Conservation (phyloP, 1,140 invertebrate genomes). For the Drosophila ironensis region DNA sequence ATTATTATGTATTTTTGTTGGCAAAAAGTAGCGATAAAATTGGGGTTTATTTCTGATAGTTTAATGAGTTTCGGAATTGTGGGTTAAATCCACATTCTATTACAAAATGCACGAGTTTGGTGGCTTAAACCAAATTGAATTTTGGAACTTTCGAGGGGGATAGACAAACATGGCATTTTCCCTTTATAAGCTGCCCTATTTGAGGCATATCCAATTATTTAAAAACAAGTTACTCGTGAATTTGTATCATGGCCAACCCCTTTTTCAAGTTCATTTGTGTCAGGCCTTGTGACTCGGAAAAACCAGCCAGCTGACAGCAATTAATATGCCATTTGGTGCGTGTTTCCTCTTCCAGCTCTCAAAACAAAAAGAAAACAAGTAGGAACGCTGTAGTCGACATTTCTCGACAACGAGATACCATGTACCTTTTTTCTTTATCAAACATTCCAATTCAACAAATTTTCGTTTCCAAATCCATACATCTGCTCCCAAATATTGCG, state of each 20-base stretch:
- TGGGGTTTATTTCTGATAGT: slow-evolving; percentile 28
- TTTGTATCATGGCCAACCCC: slow-evolving; percentile 14
- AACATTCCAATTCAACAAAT: no score
- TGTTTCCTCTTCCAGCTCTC: no score
- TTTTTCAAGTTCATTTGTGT: slow-evolving; percentile 62
- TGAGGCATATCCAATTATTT: slow-evolving; percentile 55
- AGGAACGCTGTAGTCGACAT: no score
- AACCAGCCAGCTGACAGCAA: slow-evolving; percentile 46
- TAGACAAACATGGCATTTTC: no score
- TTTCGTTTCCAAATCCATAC: no score
- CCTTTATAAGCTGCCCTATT: no score
- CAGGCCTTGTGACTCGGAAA: slow-evolving; percentile 28
- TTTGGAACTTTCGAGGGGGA: no score
- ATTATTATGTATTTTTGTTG: no score
- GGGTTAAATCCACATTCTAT: slow-evolving; percentile 6
- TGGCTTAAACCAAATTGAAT: not conserved
- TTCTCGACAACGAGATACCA: no score
- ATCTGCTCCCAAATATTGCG: no score
- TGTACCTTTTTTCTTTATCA: no score
- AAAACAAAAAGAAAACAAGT: no score
- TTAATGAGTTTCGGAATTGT: slow-evolving; percentile 30
- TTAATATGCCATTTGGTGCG: slow-evolving; percentile 62
- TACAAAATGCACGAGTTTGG: not conserved
- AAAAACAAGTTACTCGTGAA: slow-evolving; percentile 42
- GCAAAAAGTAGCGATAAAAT: slow-evolving; percentile 25